Evolutionary conservation across 2,888 invertebrate species (phyloP).

Genomic region (Troilus luridus): DNA sequence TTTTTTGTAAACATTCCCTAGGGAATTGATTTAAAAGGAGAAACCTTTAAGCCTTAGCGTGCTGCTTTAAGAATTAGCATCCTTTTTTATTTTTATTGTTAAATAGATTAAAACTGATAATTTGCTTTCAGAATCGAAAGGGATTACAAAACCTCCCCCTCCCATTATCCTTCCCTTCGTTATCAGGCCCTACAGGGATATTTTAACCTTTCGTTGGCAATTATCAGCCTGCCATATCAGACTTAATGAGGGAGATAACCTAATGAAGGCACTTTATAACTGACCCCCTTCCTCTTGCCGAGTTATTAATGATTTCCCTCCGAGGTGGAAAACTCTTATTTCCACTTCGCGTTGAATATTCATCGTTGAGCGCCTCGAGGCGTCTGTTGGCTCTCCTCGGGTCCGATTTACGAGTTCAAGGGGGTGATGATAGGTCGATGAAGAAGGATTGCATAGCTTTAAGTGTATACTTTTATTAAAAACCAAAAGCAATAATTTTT

Average conservation of each 20-base stretch:
- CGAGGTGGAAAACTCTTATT: conserved; percentile 55
- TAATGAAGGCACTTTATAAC: conserved; percentile 57
- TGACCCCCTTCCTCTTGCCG: neutral
- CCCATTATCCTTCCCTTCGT: neutral
- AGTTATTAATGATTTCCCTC: conserved; percentile 56
- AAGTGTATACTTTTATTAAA: no score
- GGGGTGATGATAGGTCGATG: neutral
- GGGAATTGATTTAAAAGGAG: no score
- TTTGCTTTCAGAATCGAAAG: no score
- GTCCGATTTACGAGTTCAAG: neutral
- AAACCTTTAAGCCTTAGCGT: no score
- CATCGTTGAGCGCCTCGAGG: conserved; percentile 17
- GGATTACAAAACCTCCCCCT: neutral
- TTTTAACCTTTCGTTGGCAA: conserved; percentile 30
- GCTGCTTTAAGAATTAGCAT: no score
- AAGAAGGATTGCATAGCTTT: neutral
- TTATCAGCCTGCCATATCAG: conserved; percentile 9
- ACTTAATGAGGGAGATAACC: conserved; percentile 48
- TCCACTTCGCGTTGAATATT: conserved; percentile 53
- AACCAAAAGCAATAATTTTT: no score
- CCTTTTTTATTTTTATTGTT: no score
- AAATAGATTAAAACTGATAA: no score
- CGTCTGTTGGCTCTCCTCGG: neutral
- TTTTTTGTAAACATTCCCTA: no score
- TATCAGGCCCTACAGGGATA: neutral